Evolutionary conservation across 2,113 vertebrate species (phyloP).

Genomic region (Corynorhinus townsendii): DNA sequence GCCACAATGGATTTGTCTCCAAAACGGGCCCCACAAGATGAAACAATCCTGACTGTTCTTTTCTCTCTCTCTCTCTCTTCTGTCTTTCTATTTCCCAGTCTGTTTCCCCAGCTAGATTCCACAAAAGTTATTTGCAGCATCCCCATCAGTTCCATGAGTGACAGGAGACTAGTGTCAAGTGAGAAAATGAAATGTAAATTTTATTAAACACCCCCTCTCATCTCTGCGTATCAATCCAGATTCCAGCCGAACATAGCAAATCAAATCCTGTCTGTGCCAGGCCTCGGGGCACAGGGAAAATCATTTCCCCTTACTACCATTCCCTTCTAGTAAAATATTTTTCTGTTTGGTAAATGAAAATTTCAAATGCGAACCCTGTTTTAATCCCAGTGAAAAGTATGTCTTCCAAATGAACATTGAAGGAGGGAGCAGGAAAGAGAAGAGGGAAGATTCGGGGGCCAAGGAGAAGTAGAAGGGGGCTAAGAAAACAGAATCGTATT

Average conservation of each 20-base stretch:
- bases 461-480: background rate
- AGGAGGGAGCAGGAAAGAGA: background rate
- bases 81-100: constrained; percentile 62
- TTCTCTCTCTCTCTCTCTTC: background rate
- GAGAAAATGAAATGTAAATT: constrained; percentile 93
- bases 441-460: background rate
- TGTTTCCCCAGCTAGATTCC: constrained; percentile 73
- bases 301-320: constrained; percentile 87
- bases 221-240: constrained; percentile 90
- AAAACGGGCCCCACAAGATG: background rate
- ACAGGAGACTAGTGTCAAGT: constrained; percentile 88
- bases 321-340: constrained; percentile 86
- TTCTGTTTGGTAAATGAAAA: constrained; percentile 89
- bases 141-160: constrained; percentile 82
- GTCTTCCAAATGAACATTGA: constrained; percentile 71
- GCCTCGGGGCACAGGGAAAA: constrained; percentile 83
- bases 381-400: constrained; percentile 79
- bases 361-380: constrained; percentile 86
- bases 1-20: background rate
- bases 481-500: constrained; percentile 19
- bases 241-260: constrained; percentile 89
- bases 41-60: background rate
- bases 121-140: constrained; percentile 83
- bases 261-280: constrained; percentile 87
- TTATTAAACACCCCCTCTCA: constrained; percentile 90